Base-by-base conservation (phyloP, 2,113 vertebrate genomes). In the Urocolius indicus region DNA sequence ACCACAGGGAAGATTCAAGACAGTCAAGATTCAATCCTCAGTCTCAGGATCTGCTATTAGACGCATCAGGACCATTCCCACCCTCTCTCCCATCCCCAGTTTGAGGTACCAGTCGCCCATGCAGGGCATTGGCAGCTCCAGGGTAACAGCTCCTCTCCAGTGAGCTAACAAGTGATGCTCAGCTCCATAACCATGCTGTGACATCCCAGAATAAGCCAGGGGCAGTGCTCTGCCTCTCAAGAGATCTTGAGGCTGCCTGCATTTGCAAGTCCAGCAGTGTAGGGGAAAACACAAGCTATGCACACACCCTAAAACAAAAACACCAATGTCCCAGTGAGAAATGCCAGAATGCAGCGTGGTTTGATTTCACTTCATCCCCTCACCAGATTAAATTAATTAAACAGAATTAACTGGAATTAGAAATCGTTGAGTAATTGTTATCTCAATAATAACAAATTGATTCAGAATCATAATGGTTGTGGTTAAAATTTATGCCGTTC, bases 381-480 rank as follows among this genome's bases (percentile, higher is more conserved):
- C 82, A 41, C 48, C 72, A 81, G 65, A 90, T 95, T 90, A 93
- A 61, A 80, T 95, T 93, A 71, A 88, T 94, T 96, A 38, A 78
- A 94, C 88, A 86, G 19, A 36, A 72, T 86, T 88, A 96, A 38
- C 61, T 68, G 79, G 24, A 71, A 82, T 48, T 90, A 95, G 92
- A 94, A 75, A 90, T 95, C 92, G 93, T 90, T 38, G 58, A 45
- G 32, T 52, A 94, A 96, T 72, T 88, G 51, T 84, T 83, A 93
- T 83, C 90, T 88, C 90, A 84, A 86, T 74, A 71, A 86, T 88
- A 90, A 83, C 52, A 49, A 80, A 84, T 88, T 96, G 94, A 97
- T 96, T 80, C 84, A 96, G 65, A 90, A 94, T 94, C 94, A 36
- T 67, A 96, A 93, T 84, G 90, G 93, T 95, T 8, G 94, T 94